Conservation (phyloP, 1,140 invertebrate species). For the Tetramorium parvispinum region DNA sequence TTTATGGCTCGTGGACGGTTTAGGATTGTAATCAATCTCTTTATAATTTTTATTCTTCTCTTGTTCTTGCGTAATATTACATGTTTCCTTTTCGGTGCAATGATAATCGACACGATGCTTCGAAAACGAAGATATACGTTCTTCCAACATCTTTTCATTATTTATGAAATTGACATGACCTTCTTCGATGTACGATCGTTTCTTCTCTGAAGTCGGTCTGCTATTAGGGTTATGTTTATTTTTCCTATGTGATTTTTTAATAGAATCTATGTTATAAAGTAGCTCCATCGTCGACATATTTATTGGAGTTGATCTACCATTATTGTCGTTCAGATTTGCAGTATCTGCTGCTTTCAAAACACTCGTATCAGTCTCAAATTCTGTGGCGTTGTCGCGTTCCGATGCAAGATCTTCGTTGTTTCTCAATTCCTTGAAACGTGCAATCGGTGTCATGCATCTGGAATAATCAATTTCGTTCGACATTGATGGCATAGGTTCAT, state of each 20-base stretch:
- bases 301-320: conserved; percentile 73
- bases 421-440: conserved; percentile 29
- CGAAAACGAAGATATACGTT: not conserved
- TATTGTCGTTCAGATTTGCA: conserved; percentile 34
- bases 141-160: not conserved
- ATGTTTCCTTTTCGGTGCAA: not conserved
- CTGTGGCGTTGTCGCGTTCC: not conserved
- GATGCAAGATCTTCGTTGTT: not conserved
- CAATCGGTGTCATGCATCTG: conserved; percentile 61
- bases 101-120: not conserved
- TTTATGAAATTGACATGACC: not conserved
- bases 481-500: not conserved
- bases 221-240: conserved; percentile 72
- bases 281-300: conserved; percentile 73
- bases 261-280: conserved; percentile 76
- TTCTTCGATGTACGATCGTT: not conserved
- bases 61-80: not conserved
- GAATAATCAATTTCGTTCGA: conserved; percentile 46
- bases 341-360: not conserved
- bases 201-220: not conserved
- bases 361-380: not conserved
- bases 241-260: conserved; percentile 82
- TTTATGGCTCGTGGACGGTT: conserved; percentile 61
- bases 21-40: conserved; percentile 28
- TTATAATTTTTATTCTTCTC: not conserved